Evolutionary conservation across 2,797 vertebrate species (phyloP), one percentile per base, ranked within the genome.

Genomic region (Antennarius maculatus): DNA sequence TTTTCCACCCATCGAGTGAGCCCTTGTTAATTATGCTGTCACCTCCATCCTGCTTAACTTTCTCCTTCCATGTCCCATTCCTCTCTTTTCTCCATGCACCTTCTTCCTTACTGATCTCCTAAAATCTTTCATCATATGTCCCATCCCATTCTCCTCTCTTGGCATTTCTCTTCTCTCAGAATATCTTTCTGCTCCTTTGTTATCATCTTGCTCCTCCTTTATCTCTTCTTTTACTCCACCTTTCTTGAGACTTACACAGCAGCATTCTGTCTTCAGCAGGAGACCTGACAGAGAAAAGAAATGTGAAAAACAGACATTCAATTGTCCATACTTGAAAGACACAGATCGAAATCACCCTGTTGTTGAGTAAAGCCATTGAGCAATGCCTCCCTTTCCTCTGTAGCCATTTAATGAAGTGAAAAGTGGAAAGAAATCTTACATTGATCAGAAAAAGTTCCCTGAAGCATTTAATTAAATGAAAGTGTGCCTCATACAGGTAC

Each of bases 401-500:
- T 43, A n/a, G 45, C 56, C 37, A 43, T 62, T 76, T 23, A 43
- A 62, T 17, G 51, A 48, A 31, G 37, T 64, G 37, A 77, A 64
- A 62, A 56, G 39, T 34, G 39, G 6, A 4, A 7, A 63, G 71
- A 43, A 56, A 11, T 61, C 41, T 61, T 58, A n/a, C 54, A 74
- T 65, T 62, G 23, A 54, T 61, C 34, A 56, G 69, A 43, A 46
- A 31, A 66, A 54, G 34, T 28, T 65, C 61, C 53, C 31, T 59
- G 42, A 52, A 72, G 66, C 60, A 73, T 55, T 70, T 64, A 8
- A 18, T 48, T 23, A 64, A 72, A 76, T 74, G 27, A 71, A 81
- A 73, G 58, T 58, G 31, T 6, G 18, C 61, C 61, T 66, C 61
- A 42, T 51, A 52, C 66, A 49, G 60, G 45, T 64, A 50, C 61